Evolutionary conservation across 2,113 vertebrate genomes (phyloP).

Genomic region (Clarias macrocephalus): DNA sequence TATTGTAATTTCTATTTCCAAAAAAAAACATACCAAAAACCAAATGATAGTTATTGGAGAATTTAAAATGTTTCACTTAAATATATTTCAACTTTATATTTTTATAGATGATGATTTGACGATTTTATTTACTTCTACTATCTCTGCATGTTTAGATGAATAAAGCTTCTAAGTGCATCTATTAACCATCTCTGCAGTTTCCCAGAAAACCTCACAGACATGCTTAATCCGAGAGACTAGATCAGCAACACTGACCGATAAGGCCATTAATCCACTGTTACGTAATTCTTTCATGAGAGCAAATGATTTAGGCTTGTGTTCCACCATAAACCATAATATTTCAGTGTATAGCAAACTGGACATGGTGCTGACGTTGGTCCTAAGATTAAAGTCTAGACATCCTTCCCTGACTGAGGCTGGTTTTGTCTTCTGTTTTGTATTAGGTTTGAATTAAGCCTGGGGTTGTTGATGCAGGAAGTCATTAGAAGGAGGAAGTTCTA

Average conservation of each 20-base stretch:
- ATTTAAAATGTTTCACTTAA: background rate
- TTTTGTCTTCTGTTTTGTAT: constrained; percentile 53
- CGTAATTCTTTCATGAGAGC: constrained; percentile 1
- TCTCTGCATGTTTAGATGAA: background rate
- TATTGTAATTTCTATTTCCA: background rate
- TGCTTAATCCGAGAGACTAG: background rate
- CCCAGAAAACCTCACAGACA: constrained; percentile 6
- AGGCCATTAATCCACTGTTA: constrained; percentile 10
- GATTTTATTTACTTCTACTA: too few relatives aligned
- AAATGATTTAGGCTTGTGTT: background rate
- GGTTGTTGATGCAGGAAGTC: constrained; percentile 47
- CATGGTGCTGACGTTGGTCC: background rate
- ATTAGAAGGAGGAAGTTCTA: constrained; percentile 49
- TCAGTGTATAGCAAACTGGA: background rate
- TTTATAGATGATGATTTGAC: background rate
- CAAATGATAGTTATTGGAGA: background rate
- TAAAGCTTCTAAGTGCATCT: background rate
- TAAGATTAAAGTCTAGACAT: constrained; percentile 28
- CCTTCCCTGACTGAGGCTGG: background rate
- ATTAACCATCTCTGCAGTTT: background rate
- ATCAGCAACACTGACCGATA: background rate
- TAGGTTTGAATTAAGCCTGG: constrained; percentile 38
- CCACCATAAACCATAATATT: background rate
- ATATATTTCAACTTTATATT: background rate
- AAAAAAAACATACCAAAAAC: background rate